Evolutionary conservation across 2,113 vertebrate species (phyloP), one percentile per base, ranked within the genome.

Genomic region (Eolophus roseicapilla): DNA sequence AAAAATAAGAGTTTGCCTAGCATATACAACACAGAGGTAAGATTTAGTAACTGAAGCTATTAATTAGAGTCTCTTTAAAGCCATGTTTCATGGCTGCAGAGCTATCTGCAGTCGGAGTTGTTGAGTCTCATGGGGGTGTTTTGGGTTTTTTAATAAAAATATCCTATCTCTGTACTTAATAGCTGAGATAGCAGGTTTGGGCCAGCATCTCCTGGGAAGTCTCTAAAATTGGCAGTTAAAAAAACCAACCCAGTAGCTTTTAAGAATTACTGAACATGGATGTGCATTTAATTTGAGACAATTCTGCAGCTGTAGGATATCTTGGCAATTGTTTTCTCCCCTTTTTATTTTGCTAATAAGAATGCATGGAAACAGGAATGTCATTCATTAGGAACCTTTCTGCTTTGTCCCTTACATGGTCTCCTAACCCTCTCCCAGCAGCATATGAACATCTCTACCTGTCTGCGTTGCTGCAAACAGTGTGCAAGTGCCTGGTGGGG

Each of bases 101-200:
- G 74, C 76, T 92, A 87, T 83, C 88, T 92, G 74, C 77, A 89
- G 78, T n/a, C 67, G 9, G 15, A 95, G 46, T 70, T 93, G 87
- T 71, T 76, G 87, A 92, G 76, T 91, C 94, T 95, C 88, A 46
- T 31, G 71, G 49, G 49, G 55, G 25, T 85, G 57, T 69, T 88
- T 82, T 29, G 44, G n/a, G 23, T 28, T 67, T 76, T 82, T 80
- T 6, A 67, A 90, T 91, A 76, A 77, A 86, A 87, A 95, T 95
- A 95, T 91, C 70, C 71, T 63, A 33, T 50, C 73, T 93, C 70
- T 91, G 60, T 95, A 88, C 82, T 95, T 92, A 93, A 92, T 73
- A 94, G 80, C 86, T 93, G 83, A 95, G 90, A 91, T 76, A 55
- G 81, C 82, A 92, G 88, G 49, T 86, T 96, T 95, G 69, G 89